phyloP scores from a whole-genome alignment of 1,140 invertebrate genomes.

The Phthorimaea operculella region DNA sequence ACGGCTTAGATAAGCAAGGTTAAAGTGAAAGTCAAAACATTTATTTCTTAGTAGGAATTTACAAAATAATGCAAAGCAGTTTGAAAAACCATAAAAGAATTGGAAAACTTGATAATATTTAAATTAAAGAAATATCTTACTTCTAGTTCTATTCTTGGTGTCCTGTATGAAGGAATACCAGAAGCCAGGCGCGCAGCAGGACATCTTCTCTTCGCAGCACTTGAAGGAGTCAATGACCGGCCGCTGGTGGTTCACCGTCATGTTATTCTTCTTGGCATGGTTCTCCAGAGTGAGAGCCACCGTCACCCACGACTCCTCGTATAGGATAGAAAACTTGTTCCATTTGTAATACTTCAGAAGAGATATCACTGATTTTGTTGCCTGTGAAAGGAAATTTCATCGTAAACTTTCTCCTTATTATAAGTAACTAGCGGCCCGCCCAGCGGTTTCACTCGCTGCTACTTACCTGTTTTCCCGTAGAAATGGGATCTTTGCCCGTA shows the following conservation, averaged over 20 bases:
- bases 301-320: constrained; percentile 81
- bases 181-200: constrained; percentile 78
- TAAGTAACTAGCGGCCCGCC: too few relatives aligned
- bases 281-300: constrained; percentile 81
- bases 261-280: constrained; percentile 78
- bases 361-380: constrained; percentile 93
- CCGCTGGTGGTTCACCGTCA: constrained; percentile 82
- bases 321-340: constrained; percentile 94
- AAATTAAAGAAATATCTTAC: constrained; percentile 67
- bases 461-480: too few relatives aligned
- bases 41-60: too few relatives aligned
- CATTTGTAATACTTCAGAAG: constrained; percentile 91
- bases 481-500: too few relatives aligned
- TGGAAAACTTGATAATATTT: too few relatives aligned
- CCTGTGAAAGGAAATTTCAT: constrained; percentile 64
- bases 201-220: constrained; percentile 78
- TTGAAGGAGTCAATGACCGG: constrained; percentile 75
- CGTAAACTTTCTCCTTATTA: too few relatives aligned
- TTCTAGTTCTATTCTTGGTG: constrained; percentile 89
- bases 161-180: constrained; percentile 90
- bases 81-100: too few relatives aligned
- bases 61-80: too few relatives aligned
- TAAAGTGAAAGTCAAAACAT: too few relatives aligned
- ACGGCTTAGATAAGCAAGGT: too few relatives aligned
- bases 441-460: too few relatives aligned